phyloP scores from a whole-genome alignment of 2,888 invertebrate genomes.

The Polylopha cassiicola region DNA sequence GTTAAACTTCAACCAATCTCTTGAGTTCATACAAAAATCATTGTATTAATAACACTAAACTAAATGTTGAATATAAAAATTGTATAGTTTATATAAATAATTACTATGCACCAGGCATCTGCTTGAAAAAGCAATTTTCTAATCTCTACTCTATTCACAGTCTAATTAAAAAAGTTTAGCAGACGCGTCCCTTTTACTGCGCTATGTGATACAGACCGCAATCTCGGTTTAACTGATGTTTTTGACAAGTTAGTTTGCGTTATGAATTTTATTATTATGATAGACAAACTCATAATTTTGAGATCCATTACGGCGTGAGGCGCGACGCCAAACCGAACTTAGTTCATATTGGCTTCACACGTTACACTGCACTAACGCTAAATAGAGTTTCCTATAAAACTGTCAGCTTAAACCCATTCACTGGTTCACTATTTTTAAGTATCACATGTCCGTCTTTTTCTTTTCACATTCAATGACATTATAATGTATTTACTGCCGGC shows the following conservation, averaged over 20 bases:
- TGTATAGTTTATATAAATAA: slow-evolving; percentile 58
- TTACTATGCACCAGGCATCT: slow-evolving; percentile 62
- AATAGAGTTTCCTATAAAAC: slow-evolving; percentile 55
- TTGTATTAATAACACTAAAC: slow-evolving; percentile 37
- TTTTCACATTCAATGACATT: slow-evolving; percentile 71
- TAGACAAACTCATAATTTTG: slow-evolving; percentile 43
- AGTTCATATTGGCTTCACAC: slow-evolving; percentile 51
- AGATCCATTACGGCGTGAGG: slow-evolving; percentile 55
- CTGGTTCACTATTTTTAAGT: slow-evolving; percentile 65
- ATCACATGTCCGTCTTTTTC: slow-evolving; percentile 74
- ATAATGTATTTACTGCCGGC: slow-evolving; percentile 70
- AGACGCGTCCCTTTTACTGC: slow-evolving; percentile 46
- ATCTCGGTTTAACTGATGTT: slow-evolving; percentile 35
- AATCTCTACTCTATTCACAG: slow-evolving; percentile 48
- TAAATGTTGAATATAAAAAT: slow-evolving; percentile 56
- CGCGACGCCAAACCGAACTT: slow-evolving; percentile 52
- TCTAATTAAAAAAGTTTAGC: slow-evolving; percentile 52
- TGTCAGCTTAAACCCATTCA: slow-evolving; percentile 59
- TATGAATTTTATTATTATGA: slow-evolving; percentile 18
- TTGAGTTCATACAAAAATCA: slow-evolving; percentile 22
- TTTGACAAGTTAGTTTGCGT: slow-evolving; percentile 21
- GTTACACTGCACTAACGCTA: slow-evolving; percentile 60
- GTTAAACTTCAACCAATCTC: slow-evolving; percentile 28
- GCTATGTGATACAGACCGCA: slow-evolving; percentile 53
- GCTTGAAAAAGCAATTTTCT: slow-evolving; percentile 44